Evolutionary conservation across 2,113 vertebrate genomes (phyloP), one percentile per base, ranked within the genome.

Genomic region (Porphyrio hochstetteri): DNA sequence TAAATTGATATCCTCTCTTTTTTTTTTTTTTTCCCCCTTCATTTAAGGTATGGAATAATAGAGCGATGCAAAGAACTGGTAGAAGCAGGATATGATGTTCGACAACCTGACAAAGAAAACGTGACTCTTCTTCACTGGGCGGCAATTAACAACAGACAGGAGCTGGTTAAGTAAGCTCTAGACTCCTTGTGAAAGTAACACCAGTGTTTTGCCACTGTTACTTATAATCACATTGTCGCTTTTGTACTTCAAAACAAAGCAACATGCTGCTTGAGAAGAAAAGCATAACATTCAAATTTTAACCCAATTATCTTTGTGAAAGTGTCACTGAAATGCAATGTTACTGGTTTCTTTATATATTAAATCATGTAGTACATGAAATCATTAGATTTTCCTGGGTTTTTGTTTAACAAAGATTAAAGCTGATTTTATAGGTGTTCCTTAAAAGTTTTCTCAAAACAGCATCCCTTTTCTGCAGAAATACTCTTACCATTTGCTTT

Each of bases 71-170:
- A 98, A 96, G 99, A 99, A 92, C 97, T 99, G 93, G 97, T 99
- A 24, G 99, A 99, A 77, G 99, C 99, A 9, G 99, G 99, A 63
- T 99, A 99, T 38, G 99, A 99, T 57, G 98, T 99, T 92, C 96
- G 98, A 76, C 99, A 99, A 52, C 98, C 99, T 15, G 99, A 99
- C 97, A 99, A 98, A 95, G 99, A 99, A 97, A 99, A 99, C 21
- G 99, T 99, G 55, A 98, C 99, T 3, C 97, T 99, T 88, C 98
- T 99, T 96, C 99, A 99, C 96, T 99, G 99, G 99, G 99, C 99
- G 15, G 98, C 99, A 42, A 99, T 99, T 96, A 99, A 99, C 98
- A 99, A 99, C 98, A 98, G 99, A 53, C 95, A 96, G 68, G 99
- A 99, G 91, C 98, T 99, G 82, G 98, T 99, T 88, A 99, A 98